Conservation (phyloP, 2,113 vertebrate species). For the Lepus europaeus region DNA sequence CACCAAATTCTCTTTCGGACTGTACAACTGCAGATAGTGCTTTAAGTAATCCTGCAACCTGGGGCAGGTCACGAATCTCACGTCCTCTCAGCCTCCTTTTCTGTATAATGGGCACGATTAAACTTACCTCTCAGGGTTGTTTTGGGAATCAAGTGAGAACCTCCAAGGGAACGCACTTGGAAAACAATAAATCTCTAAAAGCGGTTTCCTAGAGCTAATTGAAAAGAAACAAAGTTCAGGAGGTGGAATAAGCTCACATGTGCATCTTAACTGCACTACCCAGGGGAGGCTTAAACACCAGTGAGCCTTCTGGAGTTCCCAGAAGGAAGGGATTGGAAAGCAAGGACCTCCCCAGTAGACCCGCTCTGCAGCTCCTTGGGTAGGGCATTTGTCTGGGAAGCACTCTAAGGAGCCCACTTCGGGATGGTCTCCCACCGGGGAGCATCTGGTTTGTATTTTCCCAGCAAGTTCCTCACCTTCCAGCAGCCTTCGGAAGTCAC, state of each 20-base stretch:
- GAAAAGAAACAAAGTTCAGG: not conserved
- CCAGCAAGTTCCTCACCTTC: not conserved
- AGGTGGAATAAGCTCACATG: not conserved
- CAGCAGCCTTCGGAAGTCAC: not conserved
- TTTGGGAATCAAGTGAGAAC: not conserved
- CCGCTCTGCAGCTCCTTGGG: not conserved
- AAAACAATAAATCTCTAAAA: not conserved
- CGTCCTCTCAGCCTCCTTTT: not conserved
- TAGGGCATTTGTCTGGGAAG: not conserved
- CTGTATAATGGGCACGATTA: not conserved
- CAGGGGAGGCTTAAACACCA: not conserved
- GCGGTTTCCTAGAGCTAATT: not conserved
- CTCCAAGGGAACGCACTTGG: not conserved
- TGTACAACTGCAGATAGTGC: not conserved
- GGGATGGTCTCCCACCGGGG: not conserved
- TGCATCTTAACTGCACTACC: not conserved
- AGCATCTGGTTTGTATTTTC: not conserved
- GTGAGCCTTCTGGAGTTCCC: not conserved
- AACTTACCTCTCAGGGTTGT: not conserved
- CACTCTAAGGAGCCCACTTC: not conserved
- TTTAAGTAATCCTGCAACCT: constrained; percentile 2
- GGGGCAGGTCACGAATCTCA: not conserved
- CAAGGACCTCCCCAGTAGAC: too few species aligned
- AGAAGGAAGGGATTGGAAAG: not conserved
- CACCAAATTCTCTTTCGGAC: not conserved